Evolutionary conservation across 2,113 vertebrate species (phyloP), one percentile per base, ranked within the genome.

Genomic region (Irena cyanogastra): DNA sequence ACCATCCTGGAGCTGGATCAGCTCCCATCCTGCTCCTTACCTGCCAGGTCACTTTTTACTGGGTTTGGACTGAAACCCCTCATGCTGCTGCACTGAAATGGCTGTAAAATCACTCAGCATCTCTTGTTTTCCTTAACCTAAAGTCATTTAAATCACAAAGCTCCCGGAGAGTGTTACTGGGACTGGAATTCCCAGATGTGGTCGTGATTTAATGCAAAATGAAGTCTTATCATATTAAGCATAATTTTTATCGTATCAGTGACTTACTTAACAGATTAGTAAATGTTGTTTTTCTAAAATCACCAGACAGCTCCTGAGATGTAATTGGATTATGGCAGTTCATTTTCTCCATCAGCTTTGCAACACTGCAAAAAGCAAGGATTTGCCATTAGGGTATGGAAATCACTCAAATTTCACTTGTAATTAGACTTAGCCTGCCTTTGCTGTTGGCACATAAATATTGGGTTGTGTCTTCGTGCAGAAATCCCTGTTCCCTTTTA

Each of bases 171-270:
- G 56, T 9, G 57, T 80, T 42, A 20, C 66, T 7, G 68, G 83
- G 66, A 61, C 82, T 41, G 31, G 11, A 94, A 83, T 93, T 96
- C 86, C 86, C 90, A 59, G 52, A 66, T 68, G 80, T 35, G 80
- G 31, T 24, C 5, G 16, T 35, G 76, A 57, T 85, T 86, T 61
- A 83, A 88, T 86, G 64, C 61, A 82, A 89, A 89, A 76, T 37
- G 70, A 95, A 95, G 68, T 41, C 78, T 95, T 95, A 83, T 54
- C 93, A 84, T 14, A 85, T 95, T 88, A 91, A 81, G 44, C 24
- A 53, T 63, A 75, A 90, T 89, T 93, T 92, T 90, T 95, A 95
- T 95, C 79, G 5, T 83, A 92, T 93, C 76, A 89, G 72, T 93
- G 68, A 87, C 39, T 93, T 65, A 83, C n/a, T 77, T 85, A 94